These are phyloP conservation scores for Oryzias melastigma DNA, from an alignment of 2,113 vertebrate genomes.

Conservation along the genomic window DNA sequence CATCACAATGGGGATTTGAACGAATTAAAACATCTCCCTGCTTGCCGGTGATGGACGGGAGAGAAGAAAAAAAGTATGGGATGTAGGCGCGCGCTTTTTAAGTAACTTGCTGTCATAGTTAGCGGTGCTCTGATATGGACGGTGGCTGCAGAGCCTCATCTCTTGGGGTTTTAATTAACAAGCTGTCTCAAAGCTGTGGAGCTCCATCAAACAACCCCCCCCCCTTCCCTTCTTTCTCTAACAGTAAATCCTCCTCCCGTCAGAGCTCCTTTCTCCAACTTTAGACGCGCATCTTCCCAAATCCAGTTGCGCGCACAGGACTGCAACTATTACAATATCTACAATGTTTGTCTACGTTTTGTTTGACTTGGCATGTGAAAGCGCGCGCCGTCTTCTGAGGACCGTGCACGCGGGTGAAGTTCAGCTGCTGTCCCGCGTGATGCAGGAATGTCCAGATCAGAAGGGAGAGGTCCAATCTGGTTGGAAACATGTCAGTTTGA, in stretches of 20 bases:
- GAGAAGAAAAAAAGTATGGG: conserved; percentile 39
- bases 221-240: conserved; percentile 35
- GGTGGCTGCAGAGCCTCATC: conserved; percentile 76
- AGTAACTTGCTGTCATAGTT: conserved; percentile 81
- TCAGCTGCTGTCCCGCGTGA: conserved; percentile 19
- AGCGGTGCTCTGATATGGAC: conserved; percentile 81
- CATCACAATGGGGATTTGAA: conserved; percentile 71
- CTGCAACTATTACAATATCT: conserved; percentile 35
- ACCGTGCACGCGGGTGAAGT: conserved; percentile 4
- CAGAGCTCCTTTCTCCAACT: conserved; percentile 62
- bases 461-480: conserved; percentile 19
- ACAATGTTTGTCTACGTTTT: conserved; percentile 22
- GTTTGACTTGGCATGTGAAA: conserved; percentile 31
- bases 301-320: conserved; percentile 54
- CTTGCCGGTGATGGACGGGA: conserved; percentile 60
- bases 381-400: conserved; percentile 10
- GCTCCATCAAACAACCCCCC: conserved; percentile 72
- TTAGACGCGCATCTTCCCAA: conserved; percentile 55
- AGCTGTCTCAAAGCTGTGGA: conserved; percentile 79
- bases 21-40: conserved; percentile 75
- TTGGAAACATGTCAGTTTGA: conserved; percentile 21
- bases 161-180: conserved; percentile 82
- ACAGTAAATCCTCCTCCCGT: conserved; percentile 58
- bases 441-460: neutral
- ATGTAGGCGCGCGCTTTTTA: conserved; percentile 72